Base-by-base conservation (phyloP, 2,113 vertebrate genomes). In the Oncorhynchus keta region DNA sequence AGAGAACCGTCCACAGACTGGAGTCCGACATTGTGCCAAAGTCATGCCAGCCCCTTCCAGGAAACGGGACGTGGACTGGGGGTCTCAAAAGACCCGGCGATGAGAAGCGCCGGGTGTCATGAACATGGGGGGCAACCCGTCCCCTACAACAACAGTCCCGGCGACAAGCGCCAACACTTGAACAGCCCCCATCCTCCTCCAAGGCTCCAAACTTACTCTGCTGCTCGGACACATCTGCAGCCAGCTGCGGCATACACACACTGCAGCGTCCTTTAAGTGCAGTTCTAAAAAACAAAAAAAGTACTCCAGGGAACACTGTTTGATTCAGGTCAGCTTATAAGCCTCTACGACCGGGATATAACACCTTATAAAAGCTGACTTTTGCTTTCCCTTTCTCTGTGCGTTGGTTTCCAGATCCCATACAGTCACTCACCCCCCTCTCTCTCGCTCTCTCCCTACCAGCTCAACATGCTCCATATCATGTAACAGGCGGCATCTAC, bases 401-500 rank as follows among this genome's bases (percentile, higher is more conserved):
- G 82, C 48, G 28, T 81, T 79, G 75, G 26, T 48, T 66, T 77
- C 71, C 62, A 67, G 74, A 79, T 88, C 84, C 86, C 83, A 88
- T 85, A 84, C 83, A 76, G 72, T 75, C 72, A 8, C 72, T n/a
- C 59, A 12, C 20, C 64, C 82, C 65, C 80, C 88, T 87, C 76
- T 68, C 66, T 78, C 51, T 61, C 67, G 76, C 70, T 72, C 51
- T 20, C 71, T 72, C 51, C 8, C 28, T 20, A 51, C 8, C 55
- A 57, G n/a, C 84, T 87, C 75, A 88, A 94, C 91, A 93, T 87
- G 93, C 93, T 94, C 90, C 90, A 82, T 90, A 94, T 96, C 95
- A 95, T 95, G 92, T 95, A 94, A 93, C 93, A 90, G 93, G 93
- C 91, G 93, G 92, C 91, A 93, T 87, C 91, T 95, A 96, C 93